Conservation (phyloP, 2,113 vertebrate species). For the Tragelaphus buxtoni region DNA sequence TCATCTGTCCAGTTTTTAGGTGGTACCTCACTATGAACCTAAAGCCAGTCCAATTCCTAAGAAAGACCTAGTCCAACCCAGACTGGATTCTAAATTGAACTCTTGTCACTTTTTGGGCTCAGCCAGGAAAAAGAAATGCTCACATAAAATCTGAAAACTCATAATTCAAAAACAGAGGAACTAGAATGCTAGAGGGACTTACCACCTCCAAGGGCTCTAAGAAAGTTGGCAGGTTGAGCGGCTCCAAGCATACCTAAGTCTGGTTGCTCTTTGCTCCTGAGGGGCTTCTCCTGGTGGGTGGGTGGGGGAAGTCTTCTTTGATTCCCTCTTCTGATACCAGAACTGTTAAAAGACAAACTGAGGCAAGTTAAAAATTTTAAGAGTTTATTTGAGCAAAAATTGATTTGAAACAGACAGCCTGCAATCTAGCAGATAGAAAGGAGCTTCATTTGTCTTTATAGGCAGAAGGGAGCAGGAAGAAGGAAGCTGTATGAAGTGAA, state of each 20-base stretch:
- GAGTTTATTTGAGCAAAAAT: neutral
- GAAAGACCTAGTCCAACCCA: neutral
- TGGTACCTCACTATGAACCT: neutral
- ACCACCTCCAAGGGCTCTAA: neutral
- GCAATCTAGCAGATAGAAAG: neutral
- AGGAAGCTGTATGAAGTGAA: neutral
- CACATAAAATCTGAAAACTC: neutral
- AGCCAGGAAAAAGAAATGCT: neutral
- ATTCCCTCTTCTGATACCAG: neutral
- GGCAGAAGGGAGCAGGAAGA: neutral
- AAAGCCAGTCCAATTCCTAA: neutral
- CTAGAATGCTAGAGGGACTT: too few relatives aligned
- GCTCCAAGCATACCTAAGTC: neutral
- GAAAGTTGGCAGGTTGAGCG: neutral
- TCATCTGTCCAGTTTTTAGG: neutral
- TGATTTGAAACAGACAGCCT: neutral
- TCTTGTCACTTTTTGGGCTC: accelerated
- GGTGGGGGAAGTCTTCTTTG: neutral
- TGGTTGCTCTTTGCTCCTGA: neutral
- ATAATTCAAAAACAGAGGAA: neutral
- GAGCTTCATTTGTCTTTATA: neutral
- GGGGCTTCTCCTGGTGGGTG: neutral
- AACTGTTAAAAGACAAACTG: neutral
- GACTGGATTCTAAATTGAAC: neutral
- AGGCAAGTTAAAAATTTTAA: neutral